Base-by-base conservation (phyloP, 2,797 vertebrate species). In the Anisognathus igniventris region DNA sequence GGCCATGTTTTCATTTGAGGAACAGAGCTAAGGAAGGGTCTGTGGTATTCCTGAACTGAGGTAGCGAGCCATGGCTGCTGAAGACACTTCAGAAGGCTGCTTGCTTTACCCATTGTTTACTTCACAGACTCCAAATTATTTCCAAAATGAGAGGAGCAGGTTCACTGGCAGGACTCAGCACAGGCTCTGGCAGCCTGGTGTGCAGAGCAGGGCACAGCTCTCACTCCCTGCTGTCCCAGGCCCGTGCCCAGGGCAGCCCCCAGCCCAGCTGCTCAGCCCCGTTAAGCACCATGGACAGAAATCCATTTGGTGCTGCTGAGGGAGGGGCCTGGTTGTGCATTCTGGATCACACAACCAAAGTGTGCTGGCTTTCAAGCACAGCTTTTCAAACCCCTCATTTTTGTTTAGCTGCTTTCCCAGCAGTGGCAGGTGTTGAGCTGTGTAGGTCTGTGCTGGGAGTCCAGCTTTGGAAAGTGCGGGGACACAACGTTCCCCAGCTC, bases 211-310 rank as follows among this genome's bases (percentile, higher is more conserved):
- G 37, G 22, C 14, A 6, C 48, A 25, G 66, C 78, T 64, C 20
- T 74, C 11, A 8, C 10, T 44, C 23, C 0, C 19, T 28, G 39
- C 66, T 0, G 0, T 12, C 13, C 18, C 56, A 11, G 45, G 27
- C 28, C n/a, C 3, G 8, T 45, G 53, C 25, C 40, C 33, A 9
- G 11, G 60, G 48, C 39, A 47, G 44, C 50, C 62, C 76, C 58
- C 0, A 1, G 17, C 27, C 58, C 50, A 4, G 45, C 35, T 48
- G n/a, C 22, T 19, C 8, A 23, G 35, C 30, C 58, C 64, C 44
- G 7, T 4, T 66, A 39, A 94, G 82, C 65, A 92, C 95, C 75
- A 80, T 28, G 86, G 92, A 90, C 83, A 86, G 83, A 54, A 33
- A 28, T 25, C 35, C 61, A 1, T 1, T 10, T 3, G 30, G 8